These are phyloP conservation scores for Sipunculus nudus DNA, from an alignment of 2,888 invertebrate genomes.

Conservation along the genomic window DNA sequence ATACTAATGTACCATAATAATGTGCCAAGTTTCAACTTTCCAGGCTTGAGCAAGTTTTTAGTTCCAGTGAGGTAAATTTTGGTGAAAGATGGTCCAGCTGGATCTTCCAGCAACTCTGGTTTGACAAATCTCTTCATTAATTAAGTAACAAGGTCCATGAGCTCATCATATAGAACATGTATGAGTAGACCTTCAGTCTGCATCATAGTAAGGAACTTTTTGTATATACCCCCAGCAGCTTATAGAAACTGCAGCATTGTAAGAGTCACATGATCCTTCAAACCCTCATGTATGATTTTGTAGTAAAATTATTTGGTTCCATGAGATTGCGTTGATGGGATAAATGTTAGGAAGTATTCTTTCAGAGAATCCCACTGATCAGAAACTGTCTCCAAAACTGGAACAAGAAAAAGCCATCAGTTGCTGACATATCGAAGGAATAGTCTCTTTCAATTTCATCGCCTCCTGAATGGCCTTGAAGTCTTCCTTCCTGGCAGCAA, in stretches of 20 bases:
- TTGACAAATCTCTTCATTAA: background rate
- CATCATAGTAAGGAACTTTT: background rate
- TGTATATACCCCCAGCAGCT: background rate
- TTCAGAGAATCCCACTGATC: background rate
- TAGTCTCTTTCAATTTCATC: background rate
- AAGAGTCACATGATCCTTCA: background rate
- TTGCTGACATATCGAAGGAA: background rate
- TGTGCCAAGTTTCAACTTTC: background rate
- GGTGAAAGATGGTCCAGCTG: background rate
- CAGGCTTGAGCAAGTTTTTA: background rate
- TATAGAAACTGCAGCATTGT: background rate
- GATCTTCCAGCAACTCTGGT: background rate
- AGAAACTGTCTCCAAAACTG: background rate
- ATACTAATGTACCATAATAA: background rate
- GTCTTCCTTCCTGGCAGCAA: background rate
- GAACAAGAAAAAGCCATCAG: constrained; percentile 2
- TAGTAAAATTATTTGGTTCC: background rate
- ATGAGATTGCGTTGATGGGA: background rate
- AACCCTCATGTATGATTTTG: background rate
- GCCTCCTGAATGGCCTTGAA: background rate
- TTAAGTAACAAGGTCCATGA: background rate
- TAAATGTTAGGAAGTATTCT: background rate
- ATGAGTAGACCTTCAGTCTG: background rate
- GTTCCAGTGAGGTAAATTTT: background rate
- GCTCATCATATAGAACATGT: background rate